phyloP scores from a whole-genome alignment of 2,888 invertebrate species.

The Polietes domitor region DNA sequence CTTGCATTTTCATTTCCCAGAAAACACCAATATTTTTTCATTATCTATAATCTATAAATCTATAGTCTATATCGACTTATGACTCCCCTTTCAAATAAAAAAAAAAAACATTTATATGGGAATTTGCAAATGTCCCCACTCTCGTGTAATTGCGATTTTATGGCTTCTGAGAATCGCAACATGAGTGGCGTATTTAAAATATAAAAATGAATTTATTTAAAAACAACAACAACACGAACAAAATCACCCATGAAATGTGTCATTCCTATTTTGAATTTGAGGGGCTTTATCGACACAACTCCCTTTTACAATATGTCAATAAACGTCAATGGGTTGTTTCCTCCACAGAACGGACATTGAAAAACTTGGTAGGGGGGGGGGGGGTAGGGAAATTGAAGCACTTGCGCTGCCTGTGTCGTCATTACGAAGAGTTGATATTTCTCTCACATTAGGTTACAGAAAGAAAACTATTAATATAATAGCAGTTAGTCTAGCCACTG shows the following conservation, averaged over 20 bases:
- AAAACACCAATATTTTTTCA: neutral
- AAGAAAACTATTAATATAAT: too few species aligned
- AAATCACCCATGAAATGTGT: constrained; percentile 9
- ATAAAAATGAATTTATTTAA: neutral
- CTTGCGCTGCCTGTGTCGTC: too few species aligned
- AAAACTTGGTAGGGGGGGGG: too few species aligned
- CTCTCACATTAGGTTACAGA: too few species aligned
- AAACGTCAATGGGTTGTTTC: constrained; percentile 11
- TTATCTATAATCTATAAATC: neutral
- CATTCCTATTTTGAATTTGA: constrained; percentile 29
- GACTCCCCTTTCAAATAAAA: neutral
- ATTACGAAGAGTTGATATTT: too few species aligned
- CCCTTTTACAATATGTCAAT: constrained; percentile 43
- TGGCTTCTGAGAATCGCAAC: constrained; percentile 22
- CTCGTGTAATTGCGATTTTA: constrained; percentile 19
- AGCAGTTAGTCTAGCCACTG: too few species aligned
- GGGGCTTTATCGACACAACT: neutral
- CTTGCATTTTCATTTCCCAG: neutral
- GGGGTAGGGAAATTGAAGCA: too few species aligned
- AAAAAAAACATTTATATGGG: neutral
- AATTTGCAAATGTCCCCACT: constrained; percentile 19
- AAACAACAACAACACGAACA: neutral
- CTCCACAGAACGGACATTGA: too few species aligned
- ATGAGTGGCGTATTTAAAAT: constrained; percentile 23
- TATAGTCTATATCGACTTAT: neutral